These are phyloP conservation scores for Daphoenositta chrysoptera DNA, from an alignment of 2,113 vertebrate species.

Conservation along the genomic window DNA sequence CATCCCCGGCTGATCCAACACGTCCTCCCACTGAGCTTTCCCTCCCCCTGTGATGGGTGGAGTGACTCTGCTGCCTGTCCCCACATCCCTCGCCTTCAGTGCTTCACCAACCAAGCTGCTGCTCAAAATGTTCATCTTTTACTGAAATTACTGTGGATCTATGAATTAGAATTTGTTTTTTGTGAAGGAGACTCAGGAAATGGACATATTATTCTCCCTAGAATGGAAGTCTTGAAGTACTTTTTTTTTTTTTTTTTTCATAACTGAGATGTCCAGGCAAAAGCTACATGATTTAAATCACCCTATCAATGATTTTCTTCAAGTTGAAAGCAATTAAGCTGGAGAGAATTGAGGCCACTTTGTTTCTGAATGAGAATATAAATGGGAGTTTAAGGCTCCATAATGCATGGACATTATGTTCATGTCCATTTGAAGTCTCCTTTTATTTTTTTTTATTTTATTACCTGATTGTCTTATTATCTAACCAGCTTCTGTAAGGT, in stretches of 20 bases:
- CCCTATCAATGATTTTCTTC: background rate
- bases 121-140: background rate
- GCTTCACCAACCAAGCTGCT: background rate
- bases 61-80: background rate
- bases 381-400: constrained; percentile 4
- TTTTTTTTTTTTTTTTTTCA: background rate
- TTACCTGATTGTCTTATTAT: constrained; percentile 8
- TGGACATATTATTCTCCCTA: background rate
- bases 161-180: background rate
- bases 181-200: background rate
- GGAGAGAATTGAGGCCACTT: constrained; percentile 17
- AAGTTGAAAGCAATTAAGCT: constrained; percentile 48
- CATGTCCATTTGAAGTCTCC: background rate
- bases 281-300: background rate
- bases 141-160: background rate
- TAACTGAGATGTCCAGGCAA: background rate
- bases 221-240: background rate
- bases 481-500: constrained; percentile 10
- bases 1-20: background rate
- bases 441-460: background rate
- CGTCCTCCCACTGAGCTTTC: background rate
- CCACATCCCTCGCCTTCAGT: background rate
- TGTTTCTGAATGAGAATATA: constrained; percentile 23
- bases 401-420: constrained; percentile 9
- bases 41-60: background rate